Conservation (phyloP, 2,888 invertebrate genomes). For the Helleia helle region DNA sequence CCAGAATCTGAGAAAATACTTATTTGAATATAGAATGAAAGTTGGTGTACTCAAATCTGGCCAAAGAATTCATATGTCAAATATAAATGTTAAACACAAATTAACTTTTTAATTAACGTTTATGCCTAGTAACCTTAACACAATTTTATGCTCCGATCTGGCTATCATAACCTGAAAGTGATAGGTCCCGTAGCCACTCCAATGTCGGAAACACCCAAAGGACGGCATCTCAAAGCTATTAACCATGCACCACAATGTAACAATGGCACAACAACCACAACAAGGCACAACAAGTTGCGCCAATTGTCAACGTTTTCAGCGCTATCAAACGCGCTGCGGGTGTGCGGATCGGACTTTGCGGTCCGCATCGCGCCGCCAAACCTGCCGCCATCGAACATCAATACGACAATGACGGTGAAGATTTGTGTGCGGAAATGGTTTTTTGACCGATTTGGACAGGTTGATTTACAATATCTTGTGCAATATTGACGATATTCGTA, state of each 20-base stretch:
- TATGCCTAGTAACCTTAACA: too few relatives aligned
- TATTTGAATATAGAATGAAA: too few relatives aligned
- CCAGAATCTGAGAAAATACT: too few relatives aligned
- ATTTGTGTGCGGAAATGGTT: slow-evolving; percentile 74
- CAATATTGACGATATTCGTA: slow-evolving; percentile 12
- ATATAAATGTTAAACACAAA: too few relatives aligned
- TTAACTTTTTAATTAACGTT: too few relatives aligned
- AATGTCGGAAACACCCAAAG: too few relatives aligned
- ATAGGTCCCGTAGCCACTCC: too few relatives aligned
- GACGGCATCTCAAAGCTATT: slow-evolving; percentile 14
- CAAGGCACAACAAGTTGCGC: slow-evolving; percentile 63
- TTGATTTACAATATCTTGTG: slow-evolving; percentile 40
- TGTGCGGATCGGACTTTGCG: slow-evolving; percentile 43
- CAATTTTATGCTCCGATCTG: too few relatives aligned
- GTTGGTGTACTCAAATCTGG: too few relatives aligned
- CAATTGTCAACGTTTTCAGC: slow-evolving; percentile 62
- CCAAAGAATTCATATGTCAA: too few relatives aligned
- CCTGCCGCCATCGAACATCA: slow-evolving; percentile 31
- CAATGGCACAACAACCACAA: slow-evolving; percentile 55
- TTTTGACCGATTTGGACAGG: slow-evolving; percentile 68
- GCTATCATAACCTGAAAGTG: too few relatives aligned
- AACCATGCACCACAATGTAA: slow-evolving; percentile 27
- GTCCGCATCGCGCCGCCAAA: slow-evolving; percentile 31
- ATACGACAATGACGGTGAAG: slow-evolving; percentile 69
- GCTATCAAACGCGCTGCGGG: slow-evolving; percentile 52